Percentiles rank a stretch among this genome's conserved stretches.
Evolutionary conservation across 2,888 invertebrate genomes (phyloP).

Genomic region (Diarsia mendica): DNA sequence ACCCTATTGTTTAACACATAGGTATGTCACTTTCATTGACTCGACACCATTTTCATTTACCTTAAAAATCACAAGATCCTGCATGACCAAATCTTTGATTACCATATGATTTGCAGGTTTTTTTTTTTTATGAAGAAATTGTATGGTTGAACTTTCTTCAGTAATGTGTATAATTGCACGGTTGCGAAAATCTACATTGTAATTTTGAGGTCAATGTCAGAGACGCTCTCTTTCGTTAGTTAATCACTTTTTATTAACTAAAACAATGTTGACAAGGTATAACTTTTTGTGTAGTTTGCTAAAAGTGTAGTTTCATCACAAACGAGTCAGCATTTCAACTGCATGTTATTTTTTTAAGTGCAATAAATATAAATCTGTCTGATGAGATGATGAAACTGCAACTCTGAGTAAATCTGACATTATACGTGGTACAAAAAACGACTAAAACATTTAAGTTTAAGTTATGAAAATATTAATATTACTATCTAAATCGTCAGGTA

Average conservation of each 20-base stretch:
- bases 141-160: constrained; percentile 47
- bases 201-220: constrained; percentile 29
- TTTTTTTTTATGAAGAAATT: constrained; percentile 20
- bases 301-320: constrained; percentile 21
- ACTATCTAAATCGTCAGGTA: constrained; percentile 49
- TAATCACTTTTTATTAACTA: constrained; percentile 8
- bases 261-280: constrained; percentile 3
- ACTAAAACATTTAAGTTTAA: constrained; percentile 13
- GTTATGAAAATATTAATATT: constrained; percentile 47
- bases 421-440: constrained; percentile 19
- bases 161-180: constrained; percentile 24
- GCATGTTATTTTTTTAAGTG: constrained; percentile 21
- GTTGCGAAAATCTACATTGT: constrained; percentile 37
- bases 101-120: constrained; percentile 12
- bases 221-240: neutral
- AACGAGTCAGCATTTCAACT: constrained; percentile 9
- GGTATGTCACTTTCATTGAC: neutral
- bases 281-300: neutral
- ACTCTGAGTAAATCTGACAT: constrained; percentile 32
- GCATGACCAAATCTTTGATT: constrained; percentile 10
- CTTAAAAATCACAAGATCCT: constrained; percentile 11
- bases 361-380: constrained; percentile 22
- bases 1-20: neutral
- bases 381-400: constrained; percentile 26
- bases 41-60: constrained; percentile 6